Evolutionary conservation across 2,113 vertebrate species (phyloP).

Genomic region (Gymnobelideus leadbeateri): DNA sequence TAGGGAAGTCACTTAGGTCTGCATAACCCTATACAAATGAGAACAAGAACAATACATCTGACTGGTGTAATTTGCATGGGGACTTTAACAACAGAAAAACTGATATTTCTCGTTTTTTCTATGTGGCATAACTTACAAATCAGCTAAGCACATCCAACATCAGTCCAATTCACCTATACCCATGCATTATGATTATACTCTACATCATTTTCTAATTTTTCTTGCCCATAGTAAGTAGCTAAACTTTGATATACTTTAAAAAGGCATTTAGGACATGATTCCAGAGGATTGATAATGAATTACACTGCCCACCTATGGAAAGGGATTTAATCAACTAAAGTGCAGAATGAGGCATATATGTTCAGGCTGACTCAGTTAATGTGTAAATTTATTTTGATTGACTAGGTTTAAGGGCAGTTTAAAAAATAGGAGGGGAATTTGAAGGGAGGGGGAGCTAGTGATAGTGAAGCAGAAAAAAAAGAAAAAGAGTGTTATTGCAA

Average conservation of each 20-base stretch:
- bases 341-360: background rate
- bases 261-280: background rate
- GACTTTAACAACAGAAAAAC: background rate
- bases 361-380: background rate
- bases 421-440: background rate
- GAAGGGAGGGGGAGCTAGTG: background rate
- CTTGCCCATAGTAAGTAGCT: background rate
- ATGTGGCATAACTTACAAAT: background rate
- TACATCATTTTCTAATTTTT: background rate
- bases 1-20: background rate
- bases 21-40: background rate
- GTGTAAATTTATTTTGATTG: background rate
- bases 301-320: background rate
- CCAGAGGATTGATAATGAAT: background rate
- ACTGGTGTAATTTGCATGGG: background rate
- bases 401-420: background rate
- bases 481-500: background rate
- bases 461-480: background rate
- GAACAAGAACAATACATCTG: background rate
- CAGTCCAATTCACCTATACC: background rate
- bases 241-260: background rate
- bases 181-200: background rate
- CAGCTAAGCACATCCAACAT: background rate
- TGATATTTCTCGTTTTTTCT: background rate
- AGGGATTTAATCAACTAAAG: background rate